Percentiles rank a stretch among this genome's conserved stretches.
These are phyloP conservation scores for Acronicta leporina DNA, from an alignment of 2,888 invertebrate genomes.

Conservation along the genomic window DNA sequence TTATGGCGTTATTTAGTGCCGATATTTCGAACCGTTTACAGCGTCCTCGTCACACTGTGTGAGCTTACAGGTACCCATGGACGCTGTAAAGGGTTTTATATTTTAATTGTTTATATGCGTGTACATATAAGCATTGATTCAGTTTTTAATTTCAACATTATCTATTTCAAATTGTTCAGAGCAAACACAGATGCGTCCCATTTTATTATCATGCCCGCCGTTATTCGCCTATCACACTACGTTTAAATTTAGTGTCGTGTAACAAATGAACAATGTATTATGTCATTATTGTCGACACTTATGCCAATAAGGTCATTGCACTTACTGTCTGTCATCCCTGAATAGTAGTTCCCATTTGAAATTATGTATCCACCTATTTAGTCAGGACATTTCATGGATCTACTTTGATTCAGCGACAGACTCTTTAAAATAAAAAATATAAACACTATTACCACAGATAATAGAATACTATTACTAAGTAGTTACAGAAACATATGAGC, in stretches of 20 bases:
- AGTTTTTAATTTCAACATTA: slow-evolving; percentile 7
- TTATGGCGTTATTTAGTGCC: no score
- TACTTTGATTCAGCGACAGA: background rate
- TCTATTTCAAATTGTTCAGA: slow-evolving; percentile 9
- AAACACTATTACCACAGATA: no score
- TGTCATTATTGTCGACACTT: slow-evolving; percentile 41
- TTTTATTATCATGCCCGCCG: slow-evolving; percentile 27
- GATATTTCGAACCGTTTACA: no score
- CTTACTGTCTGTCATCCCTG: slow-evolving; percentile 16
- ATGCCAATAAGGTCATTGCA: slow-evolving; percentile 57
- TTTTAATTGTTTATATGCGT: no score
- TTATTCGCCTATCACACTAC: slow-evolving; percentile 12
- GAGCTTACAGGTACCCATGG: no score
- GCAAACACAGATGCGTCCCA: slow-evolving; percentile 37
- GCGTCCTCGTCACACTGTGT: no score
- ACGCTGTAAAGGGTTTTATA: no score
- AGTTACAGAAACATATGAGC: no score
- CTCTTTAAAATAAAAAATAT: no score
- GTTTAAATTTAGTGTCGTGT: slow-evolving; percentile 40
- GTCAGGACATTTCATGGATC: background rate
- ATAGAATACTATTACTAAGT: no score
- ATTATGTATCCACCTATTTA: slow-evolving; percentile 6
- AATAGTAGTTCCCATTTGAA: slow-evolving; percentile 7
- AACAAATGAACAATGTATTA: slow-evolving; percentile 32
- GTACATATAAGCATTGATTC: no score